Evolutionary conservation across 35 echinoderm and acorn worm genomes (phyloP), one percentile per base, ranked within the genome.

Genomic region (Eucidaris tribuloides): DNA sequence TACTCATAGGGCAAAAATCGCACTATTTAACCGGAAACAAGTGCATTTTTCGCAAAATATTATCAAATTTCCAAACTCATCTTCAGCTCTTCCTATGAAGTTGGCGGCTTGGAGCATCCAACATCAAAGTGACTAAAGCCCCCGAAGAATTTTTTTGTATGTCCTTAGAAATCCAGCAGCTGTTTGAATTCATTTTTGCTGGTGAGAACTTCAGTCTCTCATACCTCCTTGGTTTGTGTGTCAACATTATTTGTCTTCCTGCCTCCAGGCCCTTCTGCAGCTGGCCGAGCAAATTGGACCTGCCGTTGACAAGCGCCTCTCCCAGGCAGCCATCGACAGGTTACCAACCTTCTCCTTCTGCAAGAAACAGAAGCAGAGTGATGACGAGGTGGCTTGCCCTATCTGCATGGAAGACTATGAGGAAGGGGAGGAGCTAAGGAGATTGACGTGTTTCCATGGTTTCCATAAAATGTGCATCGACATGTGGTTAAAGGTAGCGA

Each of bases 381-480:
- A 82, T 13, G 85, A 92, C 41, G 87, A 89, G 27, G 82, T 78
- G 9, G 45, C 72, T 5, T 97, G 94, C 62, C 81, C 85, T 24
- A 92, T 97, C 46, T 97, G 94, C 56, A 92, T 97, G 89, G 66
- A 56, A 13, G 94, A 97, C n/a, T 97, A 97, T 42, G 82, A 97
- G 44, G 27, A 43, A 1, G 84, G 76, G 13, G 94, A 90, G 14
- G 45, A 79, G 41, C 90, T 97, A 27, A 42, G 94, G 14, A 78
- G 90, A 18, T 48, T 97, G 32, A 89, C 94, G 0, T 97, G 94
- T 34, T 97, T 97, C 65, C 94, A 97, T 79, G 85, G 63, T 45
- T 92, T 89, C 79, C 89, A 97, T 36, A 79, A 82, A 18, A 61
- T 44, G 7, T 97, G 94, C 46, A 92, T 97, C 25, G 94, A 97